Conservation (phyloP, 2,113 vertebrate species). For the Proteles cristata region DNA sequence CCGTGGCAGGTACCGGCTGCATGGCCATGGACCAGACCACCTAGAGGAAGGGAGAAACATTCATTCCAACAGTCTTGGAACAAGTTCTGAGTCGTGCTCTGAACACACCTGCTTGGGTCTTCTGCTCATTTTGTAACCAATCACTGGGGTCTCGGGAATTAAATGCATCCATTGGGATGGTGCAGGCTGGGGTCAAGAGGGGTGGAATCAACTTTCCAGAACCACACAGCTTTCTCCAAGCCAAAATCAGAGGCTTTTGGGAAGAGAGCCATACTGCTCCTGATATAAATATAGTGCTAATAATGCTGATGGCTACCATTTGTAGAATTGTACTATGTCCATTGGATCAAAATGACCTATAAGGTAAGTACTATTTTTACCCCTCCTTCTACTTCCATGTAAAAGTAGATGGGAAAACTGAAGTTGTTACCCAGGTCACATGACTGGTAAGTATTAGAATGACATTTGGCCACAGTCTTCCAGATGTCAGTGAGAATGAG, state of each 20-base stretch:
- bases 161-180: neutral
- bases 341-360: neutral
- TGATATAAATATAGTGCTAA: neutral
- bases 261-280: neutral
- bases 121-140: neutral
- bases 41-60: neutral
- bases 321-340: neutral
- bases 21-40: neutral
- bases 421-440: conserved; percentile 16
- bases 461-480: neutral
- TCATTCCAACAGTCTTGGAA: neutral
- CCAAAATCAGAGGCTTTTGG: neutral
- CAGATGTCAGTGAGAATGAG: neutral
- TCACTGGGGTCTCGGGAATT: neutral
- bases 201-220: neutral
- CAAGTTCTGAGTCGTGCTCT: neutral
- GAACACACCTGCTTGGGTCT: neutral
- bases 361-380: conserved; percentile 6
- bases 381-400: neutral
- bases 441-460: conserved; percentile 29
- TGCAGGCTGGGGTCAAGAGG: neutral
- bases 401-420: conserved; percentile 51
- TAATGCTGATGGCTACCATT: neutral
- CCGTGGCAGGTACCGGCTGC: neutral
- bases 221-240: neutral